A percentile compares a stretch with the other conserved stretches of the same genome.
Evolutionary conservation across 2,888 invertebrate species (phyloP).

Genomic region (Ophion costatus): DNA sequence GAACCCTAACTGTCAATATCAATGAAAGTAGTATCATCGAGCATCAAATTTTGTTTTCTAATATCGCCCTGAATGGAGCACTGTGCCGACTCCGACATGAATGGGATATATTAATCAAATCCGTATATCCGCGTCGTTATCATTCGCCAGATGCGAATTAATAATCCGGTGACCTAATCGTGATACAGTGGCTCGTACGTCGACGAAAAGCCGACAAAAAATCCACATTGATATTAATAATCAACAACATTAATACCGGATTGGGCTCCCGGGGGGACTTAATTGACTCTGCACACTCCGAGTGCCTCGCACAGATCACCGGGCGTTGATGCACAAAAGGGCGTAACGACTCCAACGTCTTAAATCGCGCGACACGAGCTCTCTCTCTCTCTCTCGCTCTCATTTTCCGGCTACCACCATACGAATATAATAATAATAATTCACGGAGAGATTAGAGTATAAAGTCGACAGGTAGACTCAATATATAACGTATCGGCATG

Average conservation of each 20-base stretch:
- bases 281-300: constrained; percentile 22
- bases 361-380: constrained; percentile 4
- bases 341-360: not conserved
- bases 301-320: constrained; percentile 4
- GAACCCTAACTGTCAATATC: no score
- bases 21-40: no score
- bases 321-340: not conserved
- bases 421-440: constrained; percentile 1
- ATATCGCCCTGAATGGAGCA: not conserved
- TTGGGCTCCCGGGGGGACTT: constrained; percentile 14
- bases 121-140: constrained; percentile 21
- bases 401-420: not conserved
- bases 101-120: constrained; percentile 16
- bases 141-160: constrained; percentile 24
- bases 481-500: constrained; percentile 28
- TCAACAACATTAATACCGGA: constrained; percentile 42
- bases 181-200: constrained; percentile 3
- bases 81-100: constrained; percentile 4
- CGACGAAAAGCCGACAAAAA: constrained; percentile 2
- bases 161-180: constrained; percentile 51
- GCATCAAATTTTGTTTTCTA: no score
- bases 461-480: constrained; percentile 30
- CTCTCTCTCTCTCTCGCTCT: not conserved
- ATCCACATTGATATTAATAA: constrained; percentile 53
- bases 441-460: constrained; percentile 27